Evolutionary conservation across 2,797 vertebrate species (phyloP).

Genomic region (Gallirallus australis): DNA sequence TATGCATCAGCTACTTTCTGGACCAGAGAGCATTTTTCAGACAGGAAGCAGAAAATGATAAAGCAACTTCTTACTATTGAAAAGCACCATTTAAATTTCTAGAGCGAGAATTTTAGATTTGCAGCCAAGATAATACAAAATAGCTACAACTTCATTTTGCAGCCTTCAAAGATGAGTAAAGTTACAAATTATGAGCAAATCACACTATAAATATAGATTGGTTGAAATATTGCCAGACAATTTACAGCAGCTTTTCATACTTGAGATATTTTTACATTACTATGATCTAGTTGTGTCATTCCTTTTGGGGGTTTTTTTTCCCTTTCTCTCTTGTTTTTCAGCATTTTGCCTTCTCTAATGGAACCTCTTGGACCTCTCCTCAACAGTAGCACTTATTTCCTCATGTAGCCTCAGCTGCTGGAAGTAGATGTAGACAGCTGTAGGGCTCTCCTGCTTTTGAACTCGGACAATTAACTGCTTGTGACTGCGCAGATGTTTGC

Average conservation of each 20-base stretch:
- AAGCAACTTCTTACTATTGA: not conserved
- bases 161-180: not conserved
- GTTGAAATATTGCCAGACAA: not conserved
- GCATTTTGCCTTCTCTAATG: not conserved
- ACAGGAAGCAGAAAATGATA: not conserved
- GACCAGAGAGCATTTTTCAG: not conserved
- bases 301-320: too few species aligned
- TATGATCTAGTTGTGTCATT: not conserved
- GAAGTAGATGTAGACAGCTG: constrained; percentile 16
- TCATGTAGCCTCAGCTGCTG: constrained; percentile 4
- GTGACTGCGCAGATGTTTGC: not conserved
- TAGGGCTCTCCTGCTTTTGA: constrained; percentile 14
- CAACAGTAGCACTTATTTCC: not conserved
- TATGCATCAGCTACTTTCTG: constrained; percentile 36
- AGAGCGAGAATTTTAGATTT: not conserved
- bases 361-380: not conserved
- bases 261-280: not conserved
- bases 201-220: not conserved
- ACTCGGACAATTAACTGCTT: not conserved
- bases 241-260: not conserved
- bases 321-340: not conserved
- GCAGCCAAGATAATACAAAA: not conserved
- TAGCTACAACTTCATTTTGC: not conserved
- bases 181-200: not conserved
- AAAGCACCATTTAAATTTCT: not conserved